A percentile compares a stretch with the other conserved stretches of the same genome.
Evolutionary conservation across 1,140 invertebrate species (phyloP).

Genomic region (Drosophila miranda): DNA sequence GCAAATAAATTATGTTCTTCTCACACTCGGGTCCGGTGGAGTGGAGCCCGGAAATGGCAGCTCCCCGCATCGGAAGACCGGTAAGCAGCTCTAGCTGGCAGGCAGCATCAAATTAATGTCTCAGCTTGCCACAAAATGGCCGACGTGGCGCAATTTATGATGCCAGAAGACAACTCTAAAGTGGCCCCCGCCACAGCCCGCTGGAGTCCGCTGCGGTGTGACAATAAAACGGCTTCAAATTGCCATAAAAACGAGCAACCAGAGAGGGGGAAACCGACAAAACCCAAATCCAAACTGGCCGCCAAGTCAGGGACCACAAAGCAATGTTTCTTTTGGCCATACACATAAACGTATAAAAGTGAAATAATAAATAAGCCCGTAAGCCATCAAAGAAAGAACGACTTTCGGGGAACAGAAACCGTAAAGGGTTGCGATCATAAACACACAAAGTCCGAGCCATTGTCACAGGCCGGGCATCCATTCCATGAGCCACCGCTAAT

Average conservation of each 20-base stretch:
- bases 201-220: conserved; percentile 50
- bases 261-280: conserved; percentile 19
- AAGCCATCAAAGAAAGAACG: conserved; percentile 25
- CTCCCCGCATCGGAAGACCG: conserved; percentile 29
- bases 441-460: conserved; percentile 33
- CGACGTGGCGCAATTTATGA: conserved; percentile 73
- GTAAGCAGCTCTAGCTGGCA: conserved; percentile 22
- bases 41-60: conserved; percentile 13
- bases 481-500: conserved; percentile 22
- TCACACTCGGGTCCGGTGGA: conserved; percentile 5
- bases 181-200: conserved; percentile 39
- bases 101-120: conserved; percentile 71
- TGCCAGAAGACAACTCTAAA: conserved; percentile 72
- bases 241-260: conserved; percentile 62
- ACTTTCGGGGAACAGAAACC: neutral
- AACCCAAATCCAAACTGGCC: conserved; percentile 31
- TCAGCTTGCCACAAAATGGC: conserved; percentile 70
- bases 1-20: conserved; percentile 70
- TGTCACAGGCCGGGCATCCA: too few relatives aligned
- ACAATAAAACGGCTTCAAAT: conserved; percentile 79
- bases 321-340: conserved; percentile 17
- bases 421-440: conserved; percentile 49
- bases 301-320: conserved; percentile 28
- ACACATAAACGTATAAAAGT: conserved; percentile 52
- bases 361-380: conserved; percentile 76